A percentile compares a stretch with the other conserved stretches of the same genome.
Evolutionary conservation across 2,797 vertebrate genomes (phyloP).

Genomic region (Rhinichthys osculus): DNA sequence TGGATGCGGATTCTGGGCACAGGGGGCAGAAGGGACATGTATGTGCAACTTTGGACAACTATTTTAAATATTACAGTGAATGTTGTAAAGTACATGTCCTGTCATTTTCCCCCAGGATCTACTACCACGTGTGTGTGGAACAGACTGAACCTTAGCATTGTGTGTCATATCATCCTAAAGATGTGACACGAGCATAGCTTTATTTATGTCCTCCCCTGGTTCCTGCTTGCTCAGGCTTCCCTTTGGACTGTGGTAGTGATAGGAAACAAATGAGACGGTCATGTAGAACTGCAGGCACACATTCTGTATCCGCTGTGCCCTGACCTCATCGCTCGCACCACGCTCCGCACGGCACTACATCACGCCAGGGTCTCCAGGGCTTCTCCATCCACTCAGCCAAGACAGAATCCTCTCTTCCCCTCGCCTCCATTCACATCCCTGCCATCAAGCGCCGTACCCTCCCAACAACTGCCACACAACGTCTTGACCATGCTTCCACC

Average conservation of each 20-base stretch:
- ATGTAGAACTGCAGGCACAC: slow-evolving; percentile 48
- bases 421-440: neutral
- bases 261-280: slow-evolving; percentile 59
- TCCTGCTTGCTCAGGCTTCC: slow-evolving; percentile 36
- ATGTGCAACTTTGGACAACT: neutral
- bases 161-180: slow-evolving; percentile 33
- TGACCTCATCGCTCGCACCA: slow-evolving; percentile 48
- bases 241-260: slow-evolving; percentile 48
- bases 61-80: neutral
- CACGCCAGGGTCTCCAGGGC: slow-evolving; percentile 56
- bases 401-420: slow-evolving; percentile 41
- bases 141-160: slow-evolving; percentile 10
- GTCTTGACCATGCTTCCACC: slow-evolving; percentile 31
- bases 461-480: neutral
- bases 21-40: neutral
- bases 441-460: neutral
- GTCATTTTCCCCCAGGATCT: neutral
- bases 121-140: slow-evolving; percentile 5
- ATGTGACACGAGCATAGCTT: slow-evolving; percentile 28
- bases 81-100: slow-evolving; percentile 3
- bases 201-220: slow-evolving; percentile 49
- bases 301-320: slow-evolving; percentile 49
- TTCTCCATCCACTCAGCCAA: slow-evolving; percentile 45
- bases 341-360: slow-evolving; percentile 50
- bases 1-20: neutral